Conservation (phyloP, 2,888 invertebrate species). For the Habrosyne pyritoides region DNA sequence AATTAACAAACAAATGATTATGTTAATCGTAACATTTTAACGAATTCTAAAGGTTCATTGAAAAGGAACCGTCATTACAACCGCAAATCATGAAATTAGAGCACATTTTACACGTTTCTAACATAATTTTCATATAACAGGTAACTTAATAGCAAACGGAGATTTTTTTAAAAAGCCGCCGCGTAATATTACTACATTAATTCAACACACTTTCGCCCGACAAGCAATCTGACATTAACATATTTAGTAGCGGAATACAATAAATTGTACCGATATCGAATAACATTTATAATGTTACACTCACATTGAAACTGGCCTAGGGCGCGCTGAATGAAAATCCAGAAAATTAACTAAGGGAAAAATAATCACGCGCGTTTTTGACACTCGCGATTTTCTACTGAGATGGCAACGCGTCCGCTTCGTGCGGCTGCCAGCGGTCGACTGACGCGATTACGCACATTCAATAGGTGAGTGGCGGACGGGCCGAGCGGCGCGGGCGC, state of each 20-base stretch:
- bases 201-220: slow-evolving; percentile 22
- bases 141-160: background rate
- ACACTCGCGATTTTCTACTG: slow-evolving; percentile 39
- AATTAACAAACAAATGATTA: background rate
- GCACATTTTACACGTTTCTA: background rate
- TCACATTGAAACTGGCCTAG: slow-evolving; percentile 20
- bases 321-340: slow-evolving; percentile 23
- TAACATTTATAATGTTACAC: slow-evolving; percentile 13
- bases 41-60: background rate
- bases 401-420: slow-evolving; percentile 38
- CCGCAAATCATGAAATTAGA: background rate
- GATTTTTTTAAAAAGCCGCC: background rate
- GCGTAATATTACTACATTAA: slow-evolving; percentile 1
- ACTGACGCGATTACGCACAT: slow-evolving; percentile 39
- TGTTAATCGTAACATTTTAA: background rate
- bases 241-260: background rate
- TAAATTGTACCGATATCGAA: background rate
- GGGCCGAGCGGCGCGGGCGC: slow-evolving; percentile 46
- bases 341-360: background rate
- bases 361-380: slow-evolving; percentile 26
- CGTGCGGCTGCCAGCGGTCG: slow-evolving; percentile 32
- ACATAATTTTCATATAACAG: background rate
- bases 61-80: background rate
- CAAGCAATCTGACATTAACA: background rate
- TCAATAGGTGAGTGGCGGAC: slow-evolving; percentile 28